phyloP scores from a whole-genome alignment of 2,797 vertebrate genomes.

The Hemitrygon akajei region DNA sequence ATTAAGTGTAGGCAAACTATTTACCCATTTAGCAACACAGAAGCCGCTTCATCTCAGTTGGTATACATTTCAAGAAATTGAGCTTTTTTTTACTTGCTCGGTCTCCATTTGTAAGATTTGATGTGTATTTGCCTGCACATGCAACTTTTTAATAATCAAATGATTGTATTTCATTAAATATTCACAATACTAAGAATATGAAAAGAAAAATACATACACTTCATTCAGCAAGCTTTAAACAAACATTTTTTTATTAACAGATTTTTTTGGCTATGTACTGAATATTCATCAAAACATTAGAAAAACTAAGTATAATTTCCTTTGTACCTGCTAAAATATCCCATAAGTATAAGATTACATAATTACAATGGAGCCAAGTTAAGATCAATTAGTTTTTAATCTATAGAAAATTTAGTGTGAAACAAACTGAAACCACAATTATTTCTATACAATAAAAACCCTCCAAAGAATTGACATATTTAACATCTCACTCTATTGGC shows the following conservation, averaged over 20 bases:
- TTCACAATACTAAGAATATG: background rate
- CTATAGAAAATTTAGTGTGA: background rate
- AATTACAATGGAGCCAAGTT: background rate
- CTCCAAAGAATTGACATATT: background rate
- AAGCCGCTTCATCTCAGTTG: background rate
- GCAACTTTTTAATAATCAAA: background rate
- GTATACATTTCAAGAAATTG: background rate
- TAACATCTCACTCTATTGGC: background rate
- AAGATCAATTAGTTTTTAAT: conserved; percentile 9
- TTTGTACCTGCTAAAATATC: background rate
- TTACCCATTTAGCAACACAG: background rate
- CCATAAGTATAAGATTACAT: background rate
- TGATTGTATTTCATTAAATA: background rate
- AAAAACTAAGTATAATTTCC: background rate
- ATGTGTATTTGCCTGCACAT: background rate
- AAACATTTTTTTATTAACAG: background rate
- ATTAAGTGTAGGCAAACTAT: background rate
- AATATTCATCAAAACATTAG: background rate
- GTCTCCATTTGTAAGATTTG: background rate
- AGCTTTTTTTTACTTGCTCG: background rate
- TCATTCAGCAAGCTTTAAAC: conserved; percentile 17
- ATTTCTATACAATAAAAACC: conserved; percentile 4
- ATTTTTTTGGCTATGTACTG: background rate
- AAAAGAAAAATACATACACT: conserved; percentile 29
- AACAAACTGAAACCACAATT: no score